phyloP scores from a whole-genome alignment of 2,113 vertebrate species.

The Apodemus sylvaticus region DNA sequence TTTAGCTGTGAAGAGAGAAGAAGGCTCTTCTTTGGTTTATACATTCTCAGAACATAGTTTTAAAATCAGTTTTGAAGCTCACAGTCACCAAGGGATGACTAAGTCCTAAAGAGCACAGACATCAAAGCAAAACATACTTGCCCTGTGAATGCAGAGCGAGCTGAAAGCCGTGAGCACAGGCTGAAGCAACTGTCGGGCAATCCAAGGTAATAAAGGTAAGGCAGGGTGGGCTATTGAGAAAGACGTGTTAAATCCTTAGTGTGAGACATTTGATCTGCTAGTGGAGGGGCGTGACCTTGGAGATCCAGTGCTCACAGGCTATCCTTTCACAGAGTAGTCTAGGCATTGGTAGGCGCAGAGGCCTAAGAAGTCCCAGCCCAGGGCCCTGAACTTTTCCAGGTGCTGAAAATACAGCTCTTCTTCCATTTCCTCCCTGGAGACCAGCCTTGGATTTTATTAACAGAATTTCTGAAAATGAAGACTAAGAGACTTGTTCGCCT shows the following conservation, averaged over 20 bases:
- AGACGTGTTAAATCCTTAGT: background rate
- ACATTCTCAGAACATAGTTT: background rate
- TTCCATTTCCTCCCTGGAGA: conserved; percentile 8
- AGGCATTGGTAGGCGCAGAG: background rate
- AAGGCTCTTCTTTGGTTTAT: background rate
- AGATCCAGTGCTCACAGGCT: background rate
- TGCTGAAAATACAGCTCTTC: background rate
- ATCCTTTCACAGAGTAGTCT: background rate
- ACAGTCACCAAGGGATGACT: background rate
- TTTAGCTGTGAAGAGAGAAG: background rate
- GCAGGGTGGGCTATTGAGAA: background rate
- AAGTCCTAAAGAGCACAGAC: background rate
- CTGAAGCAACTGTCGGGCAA: background rate
- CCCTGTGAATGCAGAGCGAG: background rate
- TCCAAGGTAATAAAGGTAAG: background rate
- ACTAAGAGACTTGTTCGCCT: conserved; percentile 9
- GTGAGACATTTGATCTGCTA: background rate
- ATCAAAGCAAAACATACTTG: background rate
- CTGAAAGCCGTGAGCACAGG: background rate
- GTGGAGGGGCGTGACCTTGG: background rate
- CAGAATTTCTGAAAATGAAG: background rate
- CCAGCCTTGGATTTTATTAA: background rate
- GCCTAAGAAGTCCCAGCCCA: background rate
- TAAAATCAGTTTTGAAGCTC: background rate
- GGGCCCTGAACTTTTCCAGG: background rate